Base-by-base conservation (phyloP, 2,888 invertebrate species). In the Amphipyra berbera region DNA sequence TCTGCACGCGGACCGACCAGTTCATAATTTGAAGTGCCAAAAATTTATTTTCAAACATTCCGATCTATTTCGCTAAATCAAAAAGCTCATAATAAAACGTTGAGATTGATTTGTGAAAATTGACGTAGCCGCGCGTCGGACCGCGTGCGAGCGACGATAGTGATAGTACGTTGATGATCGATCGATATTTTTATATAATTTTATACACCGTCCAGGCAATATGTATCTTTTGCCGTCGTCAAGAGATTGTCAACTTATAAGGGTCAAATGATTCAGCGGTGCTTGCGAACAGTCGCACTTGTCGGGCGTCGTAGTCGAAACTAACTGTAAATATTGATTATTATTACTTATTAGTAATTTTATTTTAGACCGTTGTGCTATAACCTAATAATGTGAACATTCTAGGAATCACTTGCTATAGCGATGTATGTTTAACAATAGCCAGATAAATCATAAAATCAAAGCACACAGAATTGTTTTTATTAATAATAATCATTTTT, bases 321-420 rank as follows among this genome's bases (percentile, higher is more conserved):
- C 83, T 84, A 78, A 83, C 85, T 93, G 93, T 94, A 93, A 92
- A 94, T 93, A 94, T 92, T 90, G 89, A 90, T 92, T 89, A 92
- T 89, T 90, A 92, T 91, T 93, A 94, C 92, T 90, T 90, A 89
- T 90, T 93, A 89, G 90, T 94, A 91, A 92, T 92, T 88, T 91
- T 92, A 92, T 91, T 90, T 90, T 94, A 93, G 92, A 92, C 87
- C 90, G 85, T 78, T 90, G 94, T 94, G 94, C 94, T 94, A 93
- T 92, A 92, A 90, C 88, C 88, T 88, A 89, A 86, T 84, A 86
- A 77, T 87, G 87, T 87, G 71, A 70, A 53, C 64, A 62, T 66
- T 58, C 52, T 61, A 76, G 69, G 76, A 66, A 76, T 78, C 81
- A 74, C 73, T 75, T 73, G 76, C 70, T 64, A 74, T 73, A 61